Conservation (phyloP, 2,888 invertebrate genomes). For the Meiosimyza platycephala region DNA sequence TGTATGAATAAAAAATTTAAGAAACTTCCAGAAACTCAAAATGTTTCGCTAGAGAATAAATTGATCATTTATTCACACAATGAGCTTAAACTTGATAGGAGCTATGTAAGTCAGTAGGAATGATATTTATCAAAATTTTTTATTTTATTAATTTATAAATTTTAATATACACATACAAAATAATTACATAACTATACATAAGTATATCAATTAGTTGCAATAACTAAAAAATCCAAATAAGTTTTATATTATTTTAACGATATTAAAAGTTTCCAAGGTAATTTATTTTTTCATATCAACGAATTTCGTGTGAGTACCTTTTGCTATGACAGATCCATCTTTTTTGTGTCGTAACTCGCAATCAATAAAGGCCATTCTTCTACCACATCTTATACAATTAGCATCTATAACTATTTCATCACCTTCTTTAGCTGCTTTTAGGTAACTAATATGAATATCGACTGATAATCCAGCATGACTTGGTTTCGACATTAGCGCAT, state of each 20-base stretch:
- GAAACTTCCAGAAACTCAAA: too few species aligned
- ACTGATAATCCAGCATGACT: slow-evolving; percentile 82
- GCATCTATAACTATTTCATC: slow-evolving; percentile 85
- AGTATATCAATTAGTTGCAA: too few species aligned
- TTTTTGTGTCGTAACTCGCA: slow-evolving; percentile 82
- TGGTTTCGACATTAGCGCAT: slow-evolving; percentile 78
- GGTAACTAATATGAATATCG: slow-evolving; percentile 84
- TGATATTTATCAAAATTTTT: not conserved
- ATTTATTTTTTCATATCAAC: slow-evolving; percentile 56
- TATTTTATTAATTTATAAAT: not conserved
- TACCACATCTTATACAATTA: slow-evolving; percentile 80
- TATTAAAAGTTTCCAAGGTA: not conserved
- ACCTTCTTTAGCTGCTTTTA: slow-evolving; percentile 81
- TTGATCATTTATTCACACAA: too few species aligned
- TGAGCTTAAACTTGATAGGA: too few species aligned
- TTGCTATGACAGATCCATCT: slow-evolving; percentile 79
- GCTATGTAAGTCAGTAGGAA: not conserved
- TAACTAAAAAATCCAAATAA: not conserved
- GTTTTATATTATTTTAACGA: not conserved
- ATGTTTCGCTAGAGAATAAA: too few species aligned
- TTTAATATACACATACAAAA: too few species aligned
- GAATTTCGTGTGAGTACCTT: slow-evolving; percentile 87
- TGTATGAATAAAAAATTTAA: too few species aligned
- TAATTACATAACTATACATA: too few species aligned
- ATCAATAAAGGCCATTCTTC: slow-evolving; percentile 83